A percentile compares a stretch with the other conserved stretches of the same genome.
These are phyloP conservation scores for Dyspetes luteomarginatus DNA, from an alignment of 2,888 invertebrate genomes.

Conservation along the genomic window DNA sequence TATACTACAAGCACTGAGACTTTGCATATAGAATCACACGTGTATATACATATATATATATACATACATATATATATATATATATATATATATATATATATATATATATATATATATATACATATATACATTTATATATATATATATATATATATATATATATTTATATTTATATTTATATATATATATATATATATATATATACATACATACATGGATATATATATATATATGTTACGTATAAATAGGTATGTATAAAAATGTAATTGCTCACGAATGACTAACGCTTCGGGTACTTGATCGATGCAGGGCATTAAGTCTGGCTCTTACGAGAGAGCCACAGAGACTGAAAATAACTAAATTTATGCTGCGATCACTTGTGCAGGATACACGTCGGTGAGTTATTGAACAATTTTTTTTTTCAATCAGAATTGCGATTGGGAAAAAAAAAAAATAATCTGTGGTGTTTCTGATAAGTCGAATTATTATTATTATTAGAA, in stretches of 20 bases:
- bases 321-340: not conserved
- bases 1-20: not conserved
- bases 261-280: slow-evolving; percentile 37
- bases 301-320: slow-evolving; percentile 1
- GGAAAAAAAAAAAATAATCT: not conserved
- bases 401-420: not conserved
- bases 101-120: slow-evolving; percentile 25
- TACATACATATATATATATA: not conserved
- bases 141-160: not conserved
- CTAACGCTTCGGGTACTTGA: slow-evolving; percentile 11
- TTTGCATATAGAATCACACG: not conserved
- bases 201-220: not conserved
- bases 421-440: not conserved
- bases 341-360: not conserved
- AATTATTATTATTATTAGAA: no score
- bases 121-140: not conserved
- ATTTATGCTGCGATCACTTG: not conserved
- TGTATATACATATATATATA: not conserved
- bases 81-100: not conserved
- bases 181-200: not conserved
- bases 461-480: no score
- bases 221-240: not conserved
- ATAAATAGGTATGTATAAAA: slow-evolving; percentile 22
- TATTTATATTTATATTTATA: not conserved
- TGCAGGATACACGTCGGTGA: not conserved